Conservation (phyloP, 2,113 vertebrate genomes). For the Gorilla gorilla region DNA sequence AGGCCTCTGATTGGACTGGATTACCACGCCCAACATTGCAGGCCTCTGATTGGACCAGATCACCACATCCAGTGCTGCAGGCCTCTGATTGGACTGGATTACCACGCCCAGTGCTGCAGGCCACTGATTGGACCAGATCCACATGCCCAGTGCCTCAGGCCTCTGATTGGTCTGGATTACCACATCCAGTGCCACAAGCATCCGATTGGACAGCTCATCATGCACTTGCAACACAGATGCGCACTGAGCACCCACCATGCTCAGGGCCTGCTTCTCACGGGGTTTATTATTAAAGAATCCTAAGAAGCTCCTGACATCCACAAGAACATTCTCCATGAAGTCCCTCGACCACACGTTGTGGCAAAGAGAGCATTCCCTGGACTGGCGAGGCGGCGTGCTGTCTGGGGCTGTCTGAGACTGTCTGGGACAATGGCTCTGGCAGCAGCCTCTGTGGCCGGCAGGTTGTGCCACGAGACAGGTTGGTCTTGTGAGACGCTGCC, state of each 20-base stretch:
- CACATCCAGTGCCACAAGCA: not conserved
- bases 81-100: no score
- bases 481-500: not conserved
- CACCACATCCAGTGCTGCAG: rapidly evolving
- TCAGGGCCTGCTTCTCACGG: not conserved
- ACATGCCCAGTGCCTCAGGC: rapidly evolving
- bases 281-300: not conserved
- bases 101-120: no score
- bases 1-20: no score
- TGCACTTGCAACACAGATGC: not conserved
- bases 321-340: not conserved
- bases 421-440: no score
- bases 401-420: no score
- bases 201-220: not conserved
- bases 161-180: no score
- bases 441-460: not conserved
- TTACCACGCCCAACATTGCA: rapidly evolving
- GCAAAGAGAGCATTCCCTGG: not conserved
- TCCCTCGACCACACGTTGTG: not conserved
- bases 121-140: no score
- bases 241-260: not conserved
- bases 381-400: not conserved
- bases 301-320: not conserved
- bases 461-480: not conserved
- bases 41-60: no score